These are phyloP conservation scores for Mactra quadrangularis DNA, from an alignment of 1,140 invertebrate genomes.

Conservation along the genomic window DNA sequence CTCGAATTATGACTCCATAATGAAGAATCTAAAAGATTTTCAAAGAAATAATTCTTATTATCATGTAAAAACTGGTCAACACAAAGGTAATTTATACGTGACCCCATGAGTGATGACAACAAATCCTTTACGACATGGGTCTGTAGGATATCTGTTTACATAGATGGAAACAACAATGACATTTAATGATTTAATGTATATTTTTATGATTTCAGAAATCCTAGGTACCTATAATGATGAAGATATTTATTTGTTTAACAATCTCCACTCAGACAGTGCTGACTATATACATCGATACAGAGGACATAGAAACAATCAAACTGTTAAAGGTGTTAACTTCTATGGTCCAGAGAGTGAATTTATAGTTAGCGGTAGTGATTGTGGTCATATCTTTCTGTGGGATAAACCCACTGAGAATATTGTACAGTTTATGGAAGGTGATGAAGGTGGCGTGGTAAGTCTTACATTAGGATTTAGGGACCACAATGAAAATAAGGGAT, in stretches of 20 bases:
- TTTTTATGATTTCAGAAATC: constrained; percentile 87
- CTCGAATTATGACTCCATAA: too few relatives aligned
- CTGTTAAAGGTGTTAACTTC: constrained; percentile 96
- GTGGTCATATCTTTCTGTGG: constrained; percentile 97
- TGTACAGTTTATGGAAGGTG: constrained; percentile 93
- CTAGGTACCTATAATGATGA: constrained; percentile 97
- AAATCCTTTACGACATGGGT: too few relatives aligned
- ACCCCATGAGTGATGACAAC: too few relatives aligned
- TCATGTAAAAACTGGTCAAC: too few relatives aligned
- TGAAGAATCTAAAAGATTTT: too few relatives aligned
- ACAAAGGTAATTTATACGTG: too few relatives aligned
- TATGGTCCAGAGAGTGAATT: constrained; percentile 96
- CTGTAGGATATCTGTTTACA: too few relatives aligned
- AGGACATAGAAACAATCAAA: constrained; percentile 86
- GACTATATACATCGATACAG: constrained; percentile 90
- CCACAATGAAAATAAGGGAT: too few relatives aligned
- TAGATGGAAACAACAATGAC: too few relatives aligned
- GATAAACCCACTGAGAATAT: constrained; percentile 94
- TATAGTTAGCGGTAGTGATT: constrained; percentile 95
- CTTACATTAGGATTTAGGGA: neutral
- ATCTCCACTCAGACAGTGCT: constrained; percentile 85
- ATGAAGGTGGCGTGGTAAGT: constrained; percentile 93
- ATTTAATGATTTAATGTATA: too few relatives aligned
- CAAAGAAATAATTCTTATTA: too few relatives aligned
- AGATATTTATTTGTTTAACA: constrained; percentile 95